Base-by-base conservation (phyloP, 2,113 vertebrate species). In the Lichenostomus cassidix region DNA sequence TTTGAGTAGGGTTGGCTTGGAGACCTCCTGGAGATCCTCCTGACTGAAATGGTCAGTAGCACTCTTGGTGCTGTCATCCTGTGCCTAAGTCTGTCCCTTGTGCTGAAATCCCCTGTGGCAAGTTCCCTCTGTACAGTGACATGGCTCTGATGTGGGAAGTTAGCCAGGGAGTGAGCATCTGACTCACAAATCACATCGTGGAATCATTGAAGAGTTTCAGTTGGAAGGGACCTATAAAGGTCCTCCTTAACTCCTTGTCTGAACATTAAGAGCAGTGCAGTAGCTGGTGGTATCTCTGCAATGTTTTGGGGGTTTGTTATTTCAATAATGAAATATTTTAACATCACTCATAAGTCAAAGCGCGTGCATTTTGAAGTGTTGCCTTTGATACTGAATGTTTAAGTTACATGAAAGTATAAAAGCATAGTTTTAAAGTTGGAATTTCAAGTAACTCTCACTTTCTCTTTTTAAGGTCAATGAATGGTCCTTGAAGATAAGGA, bases 401-500 rank as follows among this genome's bases (percentile, higher is more conserved):
- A 67, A 47, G 50, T 64, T 46, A 62, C 25, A 15, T 42, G 41
- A 23, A 87, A 53, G 33, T 58, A 62, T 60, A 21, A 83, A 73
- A 62, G 52, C 41, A 3, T 19, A 27, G 11, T 63, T 92, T 58
- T 75, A 17, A 46, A 58, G 55, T 1, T 68, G 68, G 68, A 31
- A 78, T 79, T 86, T 92, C 52, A 71, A 77, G 46, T 96, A 89
- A 96, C 83, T 77, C 63, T 93, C 29, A 49, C 77, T 71, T 90
- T 95, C 6, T 89, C 39, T 94, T 93, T 97, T 76, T 79, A 94
- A 99, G 99, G 98, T 99, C 75, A 99, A 98, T 92, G 99, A 99
- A 86, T 99, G 99, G 99, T 98, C 98, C 65, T 89, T 98, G 93
- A 99, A 99, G 98, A 99, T 99, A 95, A 98, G 99, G 80, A 99